These are phyloP conservation scores for Borostomias antarcticus DNA, from an alignment of 2,797 vertebrate genomes.

Conservation along the genomic window DNA sequence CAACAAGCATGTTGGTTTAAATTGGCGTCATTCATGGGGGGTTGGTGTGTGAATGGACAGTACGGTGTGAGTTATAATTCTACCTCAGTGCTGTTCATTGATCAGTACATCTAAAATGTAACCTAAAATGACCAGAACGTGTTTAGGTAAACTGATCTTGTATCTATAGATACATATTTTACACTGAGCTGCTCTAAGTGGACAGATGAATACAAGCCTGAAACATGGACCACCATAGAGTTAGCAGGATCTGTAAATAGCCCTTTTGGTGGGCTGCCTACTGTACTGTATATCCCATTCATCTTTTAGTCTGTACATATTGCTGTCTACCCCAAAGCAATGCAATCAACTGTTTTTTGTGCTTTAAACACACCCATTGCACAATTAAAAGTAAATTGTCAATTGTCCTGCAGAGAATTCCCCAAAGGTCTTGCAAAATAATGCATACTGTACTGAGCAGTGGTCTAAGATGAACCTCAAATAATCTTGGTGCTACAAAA, in stretches of 20 bases:
- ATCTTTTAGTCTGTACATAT: slow-evolving; percentile 63
- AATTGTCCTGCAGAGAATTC: background rate
- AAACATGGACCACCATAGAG: slow-evolving; percentile 19
- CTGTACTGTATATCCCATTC: slow-evolving; percentile 26
- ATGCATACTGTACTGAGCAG: too few species aligned
- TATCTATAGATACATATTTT: too few species aligned
- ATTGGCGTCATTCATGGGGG: slow-evolving; percentile 58
- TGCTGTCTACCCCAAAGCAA: slow-evolving; percentile 65
- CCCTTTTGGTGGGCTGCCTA: too few species aligned
- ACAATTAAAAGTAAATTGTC: slow-evolving; percentile 45
- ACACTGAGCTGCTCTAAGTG: too few species aligned
- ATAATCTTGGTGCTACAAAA: slow-evolving; percentile 40
- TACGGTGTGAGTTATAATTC: slow-evolving; percentile 44
- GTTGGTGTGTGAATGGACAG: slow-evolving; percentile 58
- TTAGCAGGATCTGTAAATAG: slow-evolving; percentile 16
- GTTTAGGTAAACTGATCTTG: slow-evolving; percentile 32
- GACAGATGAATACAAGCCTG: slow-evolving; percentile 24
- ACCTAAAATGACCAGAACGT: slow-evolving; percentile 46
- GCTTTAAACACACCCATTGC: slow-evolving; percentile 73
- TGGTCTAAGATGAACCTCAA: too few species aligned
- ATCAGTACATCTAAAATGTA: slow-evolving; percentile 29
- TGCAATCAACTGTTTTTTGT: slow-evolving; percentile 70
- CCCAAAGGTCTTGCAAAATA: too few species aligned
- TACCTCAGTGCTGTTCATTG: slow-evolving; percentile 54
- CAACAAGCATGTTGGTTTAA: slow-evolving; percentile 53